Evolutionary conservation across 2,113 vertebrate species (phyloP).

Genomic region (Urocynchramus pylzowi): DNA sequence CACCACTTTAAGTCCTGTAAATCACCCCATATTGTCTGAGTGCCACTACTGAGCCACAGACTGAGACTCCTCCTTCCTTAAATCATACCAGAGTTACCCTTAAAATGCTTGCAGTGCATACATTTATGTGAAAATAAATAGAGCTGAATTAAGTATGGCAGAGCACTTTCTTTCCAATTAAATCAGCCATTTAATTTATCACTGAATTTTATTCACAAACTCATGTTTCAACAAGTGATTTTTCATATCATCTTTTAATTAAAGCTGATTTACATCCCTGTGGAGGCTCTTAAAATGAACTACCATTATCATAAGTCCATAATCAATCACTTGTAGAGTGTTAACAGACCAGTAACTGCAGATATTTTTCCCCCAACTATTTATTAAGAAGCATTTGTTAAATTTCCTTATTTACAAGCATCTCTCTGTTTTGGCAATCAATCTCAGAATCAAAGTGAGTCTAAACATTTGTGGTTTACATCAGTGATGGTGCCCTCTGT

Average conservation of each 20-base stretch:
- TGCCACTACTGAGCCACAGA: background rate
- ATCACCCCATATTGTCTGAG: background rate
- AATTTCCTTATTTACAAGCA: background rate
- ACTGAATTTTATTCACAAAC: slow-evolving; percentile 10
- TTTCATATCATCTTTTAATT: slow-evolving; percentile 41
- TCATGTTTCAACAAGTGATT: background rate
- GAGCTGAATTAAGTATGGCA: background rate
- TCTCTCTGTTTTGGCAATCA: background rate
- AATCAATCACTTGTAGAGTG: background rate
- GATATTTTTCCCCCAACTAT: background rate
- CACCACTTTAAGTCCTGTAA: background rate
- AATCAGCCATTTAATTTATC: background rate
- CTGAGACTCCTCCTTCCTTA: background rate
- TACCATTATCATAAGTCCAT: background rate
- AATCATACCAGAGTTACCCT: background rate
- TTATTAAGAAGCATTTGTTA: background rate
- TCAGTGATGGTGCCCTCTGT: background rate
- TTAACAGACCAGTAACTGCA: background rate
- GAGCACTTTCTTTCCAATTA: background rate
- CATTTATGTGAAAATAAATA: background rate
- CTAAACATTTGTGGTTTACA: background rate
- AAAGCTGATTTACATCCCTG: background rate
- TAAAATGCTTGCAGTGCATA: background rate
- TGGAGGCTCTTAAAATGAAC: background rate
- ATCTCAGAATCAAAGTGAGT: background rate